These are phyloP conservation scores for Pantherophis vulpinus DNA, from an alignment of 2,797 vertebrate genomes.

Conservation along the genomic window DNA sequence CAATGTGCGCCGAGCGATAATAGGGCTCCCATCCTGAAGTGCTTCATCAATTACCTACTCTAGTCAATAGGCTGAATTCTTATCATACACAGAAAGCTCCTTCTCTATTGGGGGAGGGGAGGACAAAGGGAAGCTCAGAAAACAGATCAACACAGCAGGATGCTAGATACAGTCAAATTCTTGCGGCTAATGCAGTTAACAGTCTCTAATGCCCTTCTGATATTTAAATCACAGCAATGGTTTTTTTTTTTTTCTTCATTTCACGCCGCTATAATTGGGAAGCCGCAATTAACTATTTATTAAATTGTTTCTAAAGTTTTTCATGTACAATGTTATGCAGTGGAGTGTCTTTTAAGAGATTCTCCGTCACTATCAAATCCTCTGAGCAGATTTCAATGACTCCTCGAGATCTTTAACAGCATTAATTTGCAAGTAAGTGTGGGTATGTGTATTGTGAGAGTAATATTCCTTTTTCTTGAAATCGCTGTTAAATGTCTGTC, in stretches of 20 bases:
- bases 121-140: slow-evolving; percentile 34
- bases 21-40: slow-evolving; percentile 36
- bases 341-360: slow-evolving; percentile 30
- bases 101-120: slow-evolving; percentile 23
- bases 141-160: slow-evolving; percentile 13
- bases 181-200: slow-evolving; percentile 3
- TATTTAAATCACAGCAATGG: slow-evolving; percentile 43
- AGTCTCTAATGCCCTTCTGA: slow-evolving; percentile 12
- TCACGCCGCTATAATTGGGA: slow-evolving; percentile 38
- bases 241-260: background rate
- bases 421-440: slow-evolving; percentile 25
- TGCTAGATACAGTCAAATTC: slow-evolving; percentile 9
- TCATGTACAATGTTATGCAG: slow-evolving; percentile 41
- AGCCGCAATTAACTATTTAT: slow-evolving; percentile 37
- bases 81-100: slow-evolving; percentile 29
- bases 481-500: slow-evolving; percentile 7
- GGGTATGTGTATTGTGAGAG: background rate
- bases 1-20: slow-evolving; percentile 39
- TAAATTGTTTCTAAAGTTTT: slow-evolving; percentile 44
- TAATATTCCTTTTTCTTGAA: background rate
- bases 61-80: slow-evolving; percentile 46
- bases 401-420: slow-evolving; percentile 17
- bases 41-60: slow-evolving; percentile 47
- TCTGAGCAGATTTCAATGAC: slow-evolving; percentile 40
- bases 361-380: slow-evolving; percentile 20